Base-by-base conservation (phyloP, 2,113 vertebrate genomes). In the Osmerus eperlanus region DNA sequence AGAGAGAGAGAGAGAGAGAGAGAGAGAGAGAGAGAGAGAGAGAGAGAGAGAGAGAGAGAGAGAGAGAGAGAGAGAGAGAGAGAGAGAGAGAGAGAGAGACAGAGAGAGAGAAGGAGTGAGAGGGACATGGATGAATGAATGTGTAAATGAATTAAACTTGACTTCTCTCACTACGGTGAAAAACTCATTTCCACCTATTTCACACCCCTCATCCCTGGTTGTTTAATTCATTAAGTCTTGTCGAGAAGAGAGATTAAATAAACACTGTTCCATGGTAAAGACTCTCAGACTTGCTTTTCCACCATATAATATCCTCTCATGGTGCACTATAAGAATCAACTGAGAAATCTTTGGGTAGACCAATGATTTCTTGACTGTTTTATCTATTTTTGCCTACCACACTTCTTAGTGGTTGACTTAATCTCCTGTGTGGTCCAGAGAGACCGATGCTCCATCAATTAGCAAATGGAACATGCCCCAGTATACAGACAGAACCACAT, bases 141-240 rank as follows among this genome's bases (percentile, higher is more conserved):
- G 75, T 80, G 77, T 71, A 74, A 82, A 81, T 76, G 21, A 82
- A 82, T 78, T 74, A 79, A 79, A 71, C 67, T 12, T 58, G 76
- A 71, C 16, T 23, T 51, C 74, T 70, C 53, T 77, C 62, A 77
- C 73, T 76, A 65, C 32, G 1, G 36, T 65, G 52, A 59, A 74
- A 83, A 82, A 68, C 53, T 28, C 68, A 83, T 86, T 81, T 83
- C 62, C 75, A 80, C 78, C 68, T 80, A 16, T 56, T 80, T 82
- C 61, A 78, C 80, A 68, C 71, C 4, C 21, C 60, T 29, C 23
- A 75, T 67, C 68, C 56, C 36, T 18, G 55, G 3, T 62, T 74
- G 67, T 68, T 78, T 83, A 25, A 78, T 75, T 81, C 61, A 75
- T 41, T 5, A 77, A 65, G 55, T 41, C 13, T 67, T 23, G 1